Conservation (phyloP, 2,888 invertebrate species). For the Zaprionus lineosus region DNA sequence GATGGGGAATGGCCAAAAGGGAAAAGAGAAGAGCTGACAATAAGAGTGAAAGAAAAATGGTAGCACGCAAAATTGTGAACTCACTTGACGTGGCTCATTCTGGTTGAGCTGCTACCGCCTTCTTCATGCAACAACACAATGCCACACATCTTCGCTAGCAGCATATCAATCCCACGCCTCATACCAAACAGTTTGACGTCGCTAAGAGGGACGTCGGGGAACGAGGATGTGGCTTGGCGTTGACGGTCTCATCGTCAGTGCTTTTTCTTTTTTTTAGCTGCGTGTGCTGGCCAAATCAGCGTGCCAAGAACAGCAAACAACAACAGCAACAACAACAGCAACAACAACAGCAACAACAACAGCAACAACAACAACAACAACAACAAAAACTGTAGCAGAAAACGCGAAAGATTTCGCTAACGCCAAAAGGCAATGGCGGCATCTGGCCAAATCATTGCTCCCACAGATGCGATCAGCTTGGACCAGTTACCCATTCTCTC, state of each 20-base stretch:
- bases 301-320: slow-evolving; percentile 44
- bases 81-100: slow-evolving; percentile 78
- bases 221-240: slow-evolving; percentile 64
- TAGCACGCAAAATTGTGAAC: slow-evolving; percentile 78
- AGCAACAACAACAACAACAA: slow-evolving; percentile 2
- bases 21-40: slow-evolving; percentile 11
- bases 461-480: slow-evolving; percentile 39
- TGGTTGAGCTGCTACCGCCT: slow-evolving; percentile 54
- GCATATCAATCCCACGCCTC: slow-evolving; percentile 16
- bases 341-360: slow-evolving; percentile 26
- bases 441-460: slow-evolving; percentile 48
- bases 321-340: neutral
- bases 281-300: slow-evolving; percentile 61
- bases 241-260: slow-evolving; percentile 51
- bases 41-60: slow-evolving; percentile 68
- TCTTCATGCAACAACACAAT: neutral
- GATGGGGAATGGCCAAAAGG: too few species aligned
- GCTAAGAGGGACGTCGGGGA: too few species aligned
- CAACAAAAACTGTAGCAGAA: too few species aligned
- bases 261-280: slow-evolving; percentile 49
- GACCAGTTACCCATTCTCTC: neutral
- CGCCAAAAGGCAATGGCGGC: slow-evolving; percentile 58
- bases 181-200: slow-evolving; percentile 64
- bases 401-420: slow-evolving; percentile 52
- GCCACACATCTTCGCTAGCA: slow-evolving; percentile 2